Evolutionary conservation across 2,888 invertebrate genomes (phyloP).

Genomic region (Leptinotarsa peninsularis): DNA sequence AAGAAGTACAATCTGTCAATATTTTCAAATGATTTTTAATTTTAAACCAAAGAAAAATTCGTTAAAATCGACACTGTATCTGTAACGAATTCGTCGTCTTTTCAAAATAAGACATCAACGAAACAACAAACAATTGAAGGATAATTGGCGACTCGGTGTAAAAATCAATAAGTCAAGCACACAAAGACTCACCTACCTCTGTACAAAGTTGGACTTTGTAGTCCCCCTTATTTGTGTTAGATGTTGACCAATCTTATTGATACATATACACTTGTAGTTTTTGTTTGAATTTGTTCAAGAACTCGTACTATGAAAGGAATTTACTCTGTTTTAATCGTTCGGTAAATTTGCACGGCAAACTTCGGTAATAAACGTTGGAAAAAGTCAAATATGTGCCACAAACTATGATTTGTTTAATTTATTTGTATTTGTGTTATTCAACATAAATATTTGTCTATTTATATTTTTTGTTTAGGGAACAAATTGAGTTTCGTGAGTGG

Average conservation of each 20-base stretch:
- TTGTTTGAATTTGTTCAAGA: constrained; percentile 51
- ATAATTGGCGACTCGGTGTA: constrained; percentile 7
- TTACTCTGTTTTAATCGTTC: constrained; percentile 58
- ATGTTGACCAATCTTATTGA: constrained; percentile 59
- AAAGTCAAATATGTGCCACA: constrained; percentile 53
- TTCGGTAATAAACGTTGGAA: constrained; percentile 56
- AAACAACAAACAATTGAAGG: constrained; percentile 9
- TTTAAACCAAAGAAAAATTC: no score
- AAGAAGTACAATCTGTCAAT: no score
- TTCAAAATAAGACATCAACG: constrained; percentile 3
- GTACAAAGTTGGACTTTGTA: constrained; percentile 52
- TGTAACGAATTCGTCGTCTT: neutral
- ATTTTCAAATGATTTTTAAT: no score
- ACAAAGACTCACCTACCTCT: constrained; percentile 49
- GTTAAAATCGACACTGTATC: no score
- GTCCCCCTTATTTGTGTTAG: constrained; percentile 55
- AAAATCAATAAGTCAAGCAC: constrained; percentile 53
- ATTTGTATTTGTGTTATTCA: constrained; percentile 52
- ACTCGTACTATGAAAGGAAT: constrained; percentile 47
- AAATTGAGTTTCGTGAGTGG: constrained; percentile 50
- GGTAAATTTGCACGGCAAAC: constrained; percentile 60
- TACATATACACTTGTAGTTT: constrained; percentile 49
- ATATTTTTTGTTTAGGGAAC: constrained; percentile 53
- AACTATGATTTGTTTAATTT: constrained; percentile 55
- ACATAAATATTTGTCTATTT: constrained; percentile 61